Base-by-base conservation (phyloP, 2,113 vertebrate species). In the Entosphenus tridentatus region DNA sequence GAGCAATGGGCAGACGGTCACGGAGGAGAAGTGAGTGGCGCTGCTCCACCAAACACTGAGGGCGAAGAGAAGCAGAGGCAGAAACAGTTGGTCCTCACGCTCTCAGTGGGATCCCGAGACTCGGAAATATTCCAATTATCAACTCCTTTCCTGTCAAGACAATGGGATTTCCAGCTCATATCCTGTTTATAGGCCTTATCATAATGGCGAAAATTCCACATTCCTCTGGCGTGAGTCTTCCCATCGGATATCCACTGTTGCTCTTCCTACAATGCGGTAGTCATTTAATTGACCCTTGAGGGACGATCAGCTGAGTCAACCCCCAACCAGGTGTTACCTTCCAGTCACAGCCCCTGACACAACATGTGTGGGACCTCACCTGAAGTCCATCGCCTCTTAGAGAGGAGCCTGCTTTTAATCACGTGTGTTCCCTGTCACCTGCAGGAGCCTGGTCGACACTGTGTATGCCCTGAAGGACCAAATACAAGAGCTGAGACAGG, bases 391-490 rank as follows among this genome's bases (percentile, higher is more conserved):
- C 39, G 39, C 39, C 39, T 39, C 39, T 39, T 39, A 39, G 39
- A 39, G 39, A 39, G 39, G 39, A 39, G 39, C 39, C 39, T 39
- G 39, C 39, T 67, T n/a, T 68, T 57, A 70, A 68, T 68, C 9
- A 65, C 9, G 10, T 5, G 67, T 8, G 57, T 57, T 8, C 54
- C 5, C 55, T 8, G 18, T 71, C 18, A 12, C 57, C 39, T 71
- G 57, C 74, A 98, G 93, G 79, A 98, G 92, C 76, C 88, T 98
- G 12, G 92, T 98, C 8, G 93, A 98, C 76, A 95, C 92, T 0
- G 92, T 98, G 68, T 98, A 96, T 58, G 93, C 93, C 71, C 80
- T 98, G 79, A 96, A 95, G 79, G 93, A 98, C 65, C 89, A 98
- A 74, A 92, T 98, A 72, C 90, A 91, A 72, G 92, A 96, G 72